Evolutionary conservation across 1,140 invertebrate species (phyloP), one percentile per base, ranked within the genome.

Genomic region (Drosophila mojavensis): DNA sequence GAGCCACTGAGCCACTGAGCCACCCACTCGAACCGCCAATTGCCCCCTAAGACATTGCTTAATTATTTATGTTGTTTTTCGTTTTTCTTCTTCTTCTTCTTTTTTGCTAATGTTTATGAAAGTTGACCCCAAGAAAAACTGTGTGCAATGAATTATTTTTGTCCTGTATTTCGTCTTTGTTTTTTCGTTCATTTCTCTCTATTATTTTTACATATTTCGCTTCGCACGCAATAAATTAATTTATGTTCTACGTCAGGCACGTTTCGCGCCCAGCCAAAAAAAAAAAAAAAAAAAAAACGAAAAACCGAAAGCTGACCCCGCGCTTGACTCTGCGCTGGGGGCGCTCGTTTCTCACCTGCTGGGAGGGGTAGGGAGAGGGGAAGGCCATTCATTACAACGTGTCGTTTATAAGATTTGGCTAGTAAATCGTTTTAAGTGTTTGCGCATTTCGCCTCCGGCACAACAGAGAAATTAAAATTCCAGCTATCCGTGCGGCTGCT

Each of bases 221-320:
- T 79, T 65, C 68, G 81, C 84, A 88, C 84, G 84, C 84, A 88
- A 88, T 88, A 88, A 88, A 88, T 88, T 88, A 88, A 88, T 88
- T 88, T 88, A 88, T 88, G 84, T 88, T 85, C 84, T 74, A 75
- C 80, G 73, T 83, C 83, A 78, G 84, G 83, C 83, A 88, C 83
- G 83, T 88, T 86, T 84, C 67, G 75, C 81, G 75, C 75, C 72
- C 75, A 30, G 62, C 33, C 33, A 33, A 9, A 7, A 33, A 9
- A 9, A 9, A 28, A 50, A 45, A 6, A 7, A 33, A 6, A 28
- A 50, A 45, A 45, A 26, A 26, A 54, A 24, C 17, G 30, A 54
- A 7, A 17, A 17, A 17, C 17, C 17, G 17, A 17, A 17, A 26
- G 41, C 41, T 45, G 15, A 30, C 24, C 43, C 55, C n/a, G n/a